Evolutionary conservation across 2,113 vertebrate species (phyloP).

Genomic region (Xenotilapia flavipinnis): DNA sequence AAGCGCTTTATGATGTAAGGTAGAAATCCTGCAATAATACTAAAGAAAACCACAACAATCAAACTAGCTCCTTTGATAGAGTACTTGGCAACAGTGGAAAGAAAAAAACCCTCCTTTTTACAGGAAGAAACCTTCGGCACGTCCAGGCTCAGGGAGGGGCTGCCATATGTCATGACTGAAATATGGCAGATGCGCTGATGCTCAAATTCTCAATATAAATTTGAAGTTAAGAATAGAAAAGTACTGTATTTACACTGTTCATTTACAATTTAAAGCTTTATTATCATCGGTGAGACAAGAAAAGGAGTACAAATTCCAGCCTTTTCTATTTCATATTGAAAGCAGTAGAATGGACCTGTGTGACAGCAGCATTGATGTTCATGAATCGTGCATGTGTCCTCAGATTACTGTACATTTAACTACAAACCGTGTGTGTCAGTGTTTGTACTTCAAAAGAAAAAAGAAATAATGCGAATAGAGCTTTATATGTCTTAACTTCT

Average conservation of each 20-base stretch:
- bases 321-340: neutral
- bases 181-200: neutral
- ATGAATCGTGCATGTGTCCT: neutral
- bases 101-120: neutral
- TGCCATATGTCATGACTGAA: neutral
- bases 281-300: neutral
- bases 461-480: neutral
- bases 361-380: neutral
- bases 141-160: neutral
- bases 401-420: neutral
- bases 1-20: neutral
- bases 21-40: neutral
- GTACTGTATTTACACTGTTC: neutral
- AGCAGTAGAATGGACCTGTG: neutral
- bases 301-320: neutral
- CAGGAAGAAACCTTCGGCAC: neutral
- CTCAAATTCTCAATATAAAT: neutral
- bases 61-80: neutral
- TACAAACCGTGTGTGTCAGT: neutral
- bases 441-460: neutral
- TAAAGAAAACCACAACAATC: neutral
- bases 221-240: neutral
- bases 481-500: neutral
- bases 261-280: neutral
- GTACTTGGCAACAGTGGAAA: neutral